These are phyloP conservation scores for Dromiciops gliroides DNA, from an alignment of 2,113 vertebrate species.

Conservation along the genomic window DNA sequence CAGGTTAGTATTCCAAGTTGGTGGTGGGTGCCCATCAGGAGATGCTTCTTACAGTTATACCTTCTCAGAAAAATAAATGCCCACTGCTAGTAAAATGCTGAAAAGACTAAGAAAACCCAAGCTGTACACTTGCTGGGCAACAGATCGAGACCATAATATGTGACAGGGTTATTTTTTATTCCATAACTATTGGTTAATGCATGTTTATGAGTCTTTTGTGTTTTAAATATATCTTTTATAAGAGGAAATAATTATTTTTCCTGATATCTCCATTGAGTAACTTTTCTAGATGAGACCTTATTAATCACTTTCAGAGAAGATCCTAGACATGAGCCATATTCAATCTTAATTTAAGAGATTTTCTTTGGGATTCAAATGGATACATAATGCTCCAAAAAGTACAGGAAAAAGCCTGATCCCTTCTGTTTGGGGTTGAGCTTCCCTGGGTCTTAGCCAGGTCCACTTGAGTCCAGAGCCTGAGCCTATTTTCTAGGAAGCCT, in stretches of 20 bases:
- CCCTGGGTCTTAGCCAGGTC: background rate
- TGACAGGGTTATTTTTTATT: background rate
- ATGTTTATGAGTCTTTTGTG: background rate
- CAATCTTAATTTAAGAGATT: background rate
- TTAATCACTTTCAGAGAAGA: background rate
- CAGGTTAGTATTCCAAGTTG: background rate
- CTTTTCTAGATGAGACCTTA: background rate
- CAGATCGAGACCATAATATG: background rate
- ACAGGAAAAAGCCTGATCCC: background rate
- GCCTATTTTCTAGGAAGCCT: background rate
- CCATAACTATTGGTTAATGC: background rate
- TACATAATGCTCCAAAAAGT: background rate
- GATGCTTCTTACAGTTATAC: background rate
- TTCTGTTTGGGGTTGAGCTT: background rate
- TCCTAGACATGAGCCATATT: background rate
- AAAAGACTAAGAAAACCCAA: background rate
- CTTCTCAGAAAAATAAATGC: background rate
- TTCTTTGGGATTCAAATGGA: background rate
- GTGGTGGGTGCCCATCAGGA: background rate
- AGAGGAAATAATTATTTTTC: background rate
- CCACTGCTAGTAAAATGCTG: background rate
- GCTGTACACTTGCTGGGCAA: background rate
- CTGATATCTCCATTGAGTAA: background rate
- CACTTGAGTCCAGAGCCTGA: background rate
- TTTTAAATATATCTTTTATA: background rate